Base-by-base conservation (phyloP, 2,797 vertebrate genomes). In the Hippopotamyrus pictus region DNA sequence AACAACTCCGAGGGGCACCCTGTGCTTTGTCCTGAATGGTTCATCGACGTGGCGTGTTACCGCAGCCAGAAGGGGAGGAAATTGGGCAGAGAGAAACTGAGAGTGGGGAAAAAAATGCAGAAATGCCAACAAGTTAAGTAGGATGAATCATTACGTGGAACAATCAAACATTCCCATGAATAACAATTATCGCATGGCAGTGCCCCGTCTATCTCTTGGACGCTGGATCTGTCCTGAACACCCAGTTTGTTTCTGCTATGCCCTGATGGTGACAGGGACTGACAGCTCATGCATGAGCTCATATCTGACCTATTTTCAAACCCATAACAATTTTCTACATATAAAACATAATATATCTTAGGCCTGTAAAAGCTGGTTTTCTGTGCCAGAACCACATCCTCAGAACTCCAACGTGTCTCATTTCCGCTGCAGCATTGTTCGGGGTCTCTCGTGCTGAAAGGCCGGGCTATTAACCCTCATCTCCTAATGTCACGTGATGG, bases 241-340 rank as follows among this genome's bases (percentile, higher is more conserved):
- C 89, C 86, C 25, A 73, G 89, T 88, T 90, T 89, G 88, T 92
- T 92, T 90, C 46, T 83, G 91, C 19, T 9, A 29, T 48, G 41
- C 41, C 6, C 17, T 90, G 87, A 93, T 51, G 90, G 59, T 92
- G 89, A 90, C 93, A 92, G 22, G 73, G 90, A 89, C 57, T 89
- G 90, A 53, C 88, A 90, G 90, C 84, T 92, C 59, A 90, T 90
- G 89, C 90, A 91, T 90, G 89, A 93, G 91, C 92, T 93, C 91
- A 94, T 92, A 92, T 92, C 65, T 93, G 93, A 94, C 94, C 93
- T 90, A 92, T 93, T 95, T 96, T 93, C 85, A 88, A 91, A 59
- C 88, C 79, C 85, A 88, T 87, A 91, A 90, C 92, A 91, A 93
- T 92, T 91, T 83, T 54, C 88, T 90, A 91, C 90, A 90, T 91